Percentiles rank a stretch among this genome's conserved stretches.
Conservation (phyloP, 2,113 vertebrate species). For the Syngnathus typhle region DNA sequence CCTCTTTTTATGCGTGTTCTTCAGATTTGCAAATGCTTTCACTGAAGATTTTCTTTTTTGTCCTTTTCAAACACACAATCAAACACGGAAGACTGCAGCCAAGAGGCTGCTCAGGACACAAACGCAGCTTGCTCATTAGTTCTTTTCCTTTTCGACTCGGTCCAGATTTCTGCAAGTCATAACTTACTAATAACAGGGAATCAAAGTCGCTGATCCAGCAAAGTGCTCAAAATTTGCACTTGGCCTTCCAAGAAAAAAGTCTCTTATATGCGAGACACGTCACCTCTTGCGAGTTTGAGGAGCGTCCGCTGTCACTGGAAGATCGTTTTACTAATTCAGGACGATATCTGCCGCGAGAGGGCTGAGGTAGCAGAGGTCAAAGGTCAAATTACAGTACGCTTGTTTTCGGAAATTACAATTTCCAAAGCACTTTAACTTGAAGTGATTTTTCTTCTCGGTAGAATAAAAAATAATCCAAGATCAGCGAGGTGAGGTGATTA, state of each 20-base stretch:
- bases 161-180: conserved; percentile 64
- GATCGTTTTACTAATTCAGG: conserved; percentile 1
- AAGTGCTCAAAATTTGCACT: conserved; percentile 37
- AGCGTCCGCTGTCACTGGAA: not conserved
- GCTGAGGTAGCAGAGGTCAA: not conserved
- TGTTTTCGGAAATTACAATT: not conserved
- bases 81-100: conserved; percentile 48
- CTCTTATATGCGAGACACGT: conserved; percentile 17
- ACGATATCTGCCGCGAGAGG: not conserved
- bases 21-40: conserved; percentile 43
- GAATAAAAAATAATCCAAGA: not conserved
- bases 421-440: not conserved
- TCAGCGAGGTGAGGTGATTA: not conserved
- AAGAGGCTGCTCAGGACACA: conserved; percentile 49
- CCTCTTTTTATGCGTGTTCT: conserved; percentile 41
- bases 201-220: conserved; percentile 39
- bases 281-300: conserved; percentile 11
- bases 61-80: conserved; percentile 21
- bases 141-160: conserved; percentile 54
- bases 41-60: conserved; percentile 14
- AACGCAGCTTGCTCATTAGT: conserved; percentile 68
- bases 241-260: conserved; percentile 22
- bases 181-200: conserved; percentile 55
- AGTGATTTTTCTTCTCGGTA: not conserved
- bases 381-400: not conserved